These are phyloP conservation scores for Oscheius sp. DNA, from an alignment of 1,140 invertebrate genomes.

Conservation along the genomic window DNA sequence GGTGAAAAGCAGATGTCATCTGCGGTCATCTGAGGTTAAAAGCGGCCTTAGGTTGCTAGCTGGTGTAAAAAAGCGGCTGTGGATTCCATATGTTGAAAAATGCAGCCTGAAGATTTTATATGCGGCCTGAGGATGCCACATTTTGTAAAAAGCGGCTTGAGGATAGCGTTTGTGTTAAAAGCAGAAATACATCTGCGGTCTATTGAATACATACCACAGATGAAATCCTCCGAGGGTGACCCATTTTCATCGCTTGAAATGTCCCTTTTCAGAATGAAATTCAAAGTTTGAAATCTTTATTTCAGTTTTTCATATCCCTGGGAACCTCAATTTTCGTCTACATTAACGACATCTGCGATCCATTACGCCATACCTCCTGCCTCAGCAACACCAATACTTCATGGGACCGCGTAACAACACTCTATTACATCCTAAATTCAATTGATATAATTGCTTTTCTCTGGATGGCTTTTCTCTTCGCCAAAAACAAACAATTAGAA, in stretches of 20 bases:
- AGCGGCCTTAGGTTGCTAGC: too few relatives aligned
- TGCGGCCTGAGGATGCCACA: neutral
- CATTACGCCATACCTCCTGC: neutral
- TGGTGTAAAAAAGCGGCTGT: too few relatives aligned
- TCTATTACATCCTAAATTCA: neutral
- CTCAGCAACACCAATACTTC: neutral
- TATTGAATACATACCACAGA: too few relatives aligned
- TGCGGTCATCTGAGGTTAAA: too few relatives aligned
- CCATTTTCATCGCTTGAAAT: neutral
- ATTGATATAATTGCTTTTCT: neutral
- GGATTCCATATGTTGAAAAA: too few relatives aligned
- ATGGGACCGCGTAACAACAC: neutral
- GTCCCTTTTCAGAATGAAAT: neutral
- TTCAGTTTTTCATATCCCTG: neutral
- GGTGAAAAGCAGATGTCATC: too few relatives aligned
- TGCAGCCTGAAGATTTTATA: neutral
- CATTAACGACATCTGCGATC: neutral
- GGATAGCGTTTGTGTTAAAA: neutral
- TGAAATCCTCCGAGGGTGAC: too few relatives aligned
- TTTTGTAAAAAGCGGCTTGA: neutral
- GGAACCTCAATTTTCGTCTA: neutral
- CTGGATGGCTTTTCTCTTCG: neutral
- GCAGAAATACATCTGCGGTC: too few relatives aligned
- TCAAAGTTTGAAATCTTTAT: neutral
- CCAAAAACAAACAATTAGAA: neutral